Conservation (phyloP, 2,888 invertebrate species). For the Tachina grossa region DNA sequence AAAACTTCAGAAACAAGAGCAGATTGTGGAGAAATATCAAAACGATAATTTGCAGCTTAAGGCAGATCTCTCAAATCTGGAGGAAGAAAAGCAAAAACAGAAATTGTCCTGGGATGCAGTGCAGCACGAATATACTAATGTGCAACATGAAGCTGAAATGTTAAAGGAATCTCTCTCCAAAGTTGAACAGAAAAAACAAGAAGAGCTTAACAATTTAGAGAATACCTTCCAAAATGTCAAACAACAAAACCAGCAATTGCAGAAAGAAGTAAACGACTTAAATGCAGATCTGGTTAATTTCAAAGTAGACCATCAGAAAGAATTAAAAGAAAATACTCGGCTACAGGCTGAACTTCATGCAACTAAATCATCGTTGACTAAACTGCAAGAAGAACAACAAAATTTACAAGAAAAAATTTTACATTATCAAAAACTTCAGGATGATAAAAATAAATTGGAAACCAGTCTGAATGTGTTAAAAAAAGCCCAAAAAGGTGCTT, state of each 20-base stretch:
- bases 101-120: background rate
- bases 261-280: slow-evolving; percentile 16
- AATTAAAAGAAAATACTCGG: background rate
- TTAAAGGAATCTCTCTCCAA: slow-evolving; percentile 14
- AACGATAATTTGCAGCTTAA: too few species aligned
- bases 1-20: background rate
- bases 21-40: too few species aligned
- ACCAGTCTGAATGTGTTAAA: slow-evolving; percentile 17
- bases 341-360: slow-evolving; percentile 29
- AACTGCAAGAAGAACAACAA: slow-evolving; percentile 19
- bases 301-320: slow-evolving; percentile 7
- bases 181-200: slow-evolving; percentile 31
- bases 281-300: background rate
- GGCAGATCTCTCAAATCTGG: background rate
- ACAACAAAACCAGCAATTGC: slow-evolving; percentile 30
- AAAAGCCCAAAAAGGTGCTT: slow-evolving; percentile 11
- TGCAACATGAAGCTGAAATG: background rate
- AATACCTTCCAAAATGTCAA: background rate
- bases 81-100: background rate
- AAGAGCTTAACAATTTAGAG: slow-evolving; percentile 15
- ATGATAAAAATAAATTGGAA: slow-evolving; percentile 56
- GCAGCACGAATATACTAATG: background rate
- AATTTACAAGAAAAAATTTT: slow-evolving; percentile 36
- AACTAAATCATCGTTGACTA: slow-evolving; percentile 30
- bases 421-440: slow-evolving; percentile 44